phyloP scores from a whole-genome alignment of 2,888 invertebrate species.

The Laothoe populi region DNA sequence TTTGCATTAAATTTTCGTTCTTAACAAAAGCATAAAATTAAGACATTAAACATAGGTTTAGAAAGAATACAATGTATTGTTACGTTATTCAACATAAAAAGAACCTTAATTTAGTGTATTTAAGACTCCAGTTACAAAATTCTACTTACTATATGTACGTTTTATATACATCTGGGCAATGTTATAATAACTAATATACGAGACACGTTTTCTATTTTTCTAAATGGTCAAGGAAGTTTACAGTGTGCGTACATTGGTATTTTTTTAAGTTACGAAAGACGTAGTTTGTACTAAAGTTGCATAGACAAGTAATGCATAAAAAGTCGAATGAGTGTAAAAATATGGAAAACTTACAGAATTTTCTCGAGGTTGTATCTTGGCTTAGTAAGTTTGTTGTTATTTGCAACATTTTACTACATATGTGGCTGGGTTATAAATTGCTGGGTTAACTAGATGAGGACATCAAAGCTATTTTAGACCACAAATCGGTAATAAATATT shows the following conservation, averaged over 20 bases:
- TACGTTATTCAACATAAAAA: conserved; percentile 2
- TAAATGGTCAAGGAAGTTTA: conserved; percentile 14
- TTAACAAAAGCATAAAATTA: conserved; percentile 7
- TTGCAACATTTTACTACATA: neutral
- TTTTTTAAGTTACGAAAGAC: conserved; percentile 17
- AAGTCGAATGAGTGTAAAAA: neutral
- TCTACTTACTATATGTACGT: conserved; percentile 2
- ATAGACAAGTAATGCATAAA: conserved; percentile 21
- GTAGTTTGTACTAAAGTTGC: conserved; percentile 5
- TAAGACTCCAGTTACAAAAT: conserved; percentile 12
- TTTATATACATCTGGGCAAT: conserved; percentile 21
- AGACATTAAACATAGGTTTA: conserved; percentile 17
- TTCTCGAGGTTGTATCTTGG: neutral
- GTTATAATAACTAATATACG: conserved; percentile 14
- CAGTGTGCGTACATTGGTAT: conserved; percentile 5
- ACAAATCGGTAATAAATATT: conserved; percentile 1
- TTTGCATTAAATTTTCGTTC: conserved; percentile 20
- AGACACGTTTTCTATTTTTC: conserved; percentile 22
- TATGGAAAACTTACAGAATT: neutral
- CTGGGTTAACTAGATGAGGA: neutral
- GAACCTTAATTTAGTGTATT: conserved; percentile 7
- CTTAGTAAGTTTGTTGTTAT: neutral
- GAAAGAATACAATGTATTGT: conserved; percentile 14
- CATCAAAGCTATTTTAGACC: neutral
- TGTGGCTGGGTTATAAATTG: neutral